phyloP scores from a whole-genome alignment of 2,888 invertebrate genomes.

The Meloe dianella region DNA sequence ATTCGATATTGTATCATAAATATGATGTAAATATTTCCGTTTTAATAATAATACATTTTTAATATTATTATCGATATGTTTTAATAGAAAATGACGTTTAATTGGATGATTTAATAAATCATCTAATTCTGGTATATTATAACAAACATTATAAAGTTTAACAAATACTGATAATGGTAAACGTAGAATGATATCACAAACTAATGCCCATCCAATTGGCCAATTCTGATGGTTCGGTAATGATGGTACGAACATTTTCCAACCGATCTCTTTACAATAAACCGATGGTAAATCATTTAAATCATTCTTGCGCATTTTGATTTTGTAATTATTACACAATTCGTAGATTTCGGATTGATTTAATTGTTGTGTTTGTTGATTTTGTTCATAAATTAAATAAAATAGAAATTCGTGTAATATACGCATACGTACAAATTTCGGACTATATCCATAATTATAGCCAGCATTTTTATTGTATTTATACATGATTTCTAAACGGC shows the following conservation, averaged over 20 bases:
- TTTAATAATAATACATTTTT: slow-evolving; percentile 62
- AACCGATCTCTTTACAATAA: slow-evolving; percentile 64
- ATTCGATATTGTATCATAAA: slow-evolving; percentile 64
- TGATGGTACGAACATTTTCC: slow-evolving; percentile 77
- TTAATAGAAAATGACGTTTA: slow-evolving; percentile 68
- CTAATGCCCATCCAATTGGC: slow-evolving; percentile 69
- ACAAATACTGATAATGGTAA: slow-evolving; percentile 75
- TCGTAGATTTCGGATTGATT: slow-evolving; percentile 51
- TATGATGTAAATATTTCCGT: slow-evolving; percentile 66
- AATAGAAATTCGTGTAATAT: slow-evolving; percentile 72
- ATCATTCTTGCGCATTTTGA: slow-evolving; percentile 54
- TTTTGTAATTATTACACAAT: slow-evolving; percentile 37
- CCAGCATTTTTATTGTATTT: slow-evolving; percentile 49
- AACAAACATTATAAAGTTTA: slow-evolving; percentile 68
- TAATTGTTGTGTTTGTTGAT: slow-evolving; percentile 37
- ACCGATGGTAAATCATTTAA: slow-evolving; percentile 60
- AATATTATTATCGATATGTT: slow-evolving; percentile 64
- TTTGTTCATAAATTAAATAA: slow-evolving; percentile 68
- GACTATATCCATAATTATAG: slow-evolving; percentile 62
- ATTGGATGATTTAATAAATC: slow-evolving; percentile 71
- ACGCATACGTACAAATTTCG: slow-evolving; percentile 72
- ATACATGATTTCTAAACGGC: slow-evolving; percentile 17
- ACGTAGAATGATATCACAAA: slow-evolving; percentile 72
- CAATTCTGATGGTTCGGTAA: slow-evolving; percentile 66
- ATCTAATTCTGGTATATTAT: slow-evolving; percentile 64